Evolutionary conservation across 2,113 vertebrate genomes (phyloP).

Genomic region (Sceloporus tristichus): DNA sequence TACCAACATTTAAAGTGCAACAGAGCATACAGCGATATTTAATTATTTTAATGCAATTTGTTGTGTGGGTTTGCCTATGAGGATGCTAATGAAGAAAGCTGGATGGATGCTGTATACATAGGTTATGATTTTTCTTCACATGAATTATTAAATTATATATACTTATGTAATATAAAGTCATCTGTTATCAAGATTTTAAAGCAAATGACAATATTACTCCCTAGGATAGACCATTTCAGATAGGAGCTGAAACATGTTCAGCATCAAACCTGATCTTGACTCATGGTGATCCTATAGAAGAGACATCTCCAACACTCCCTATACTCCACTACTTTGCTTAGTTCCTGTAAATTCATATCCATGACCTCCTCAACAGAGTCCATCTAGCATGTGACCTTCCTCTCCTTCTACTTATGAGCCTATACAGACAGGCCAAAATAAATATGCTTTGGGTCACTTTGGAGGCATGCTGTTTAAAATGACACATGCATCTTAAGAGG

Average conservation of each 20-base stretch:
- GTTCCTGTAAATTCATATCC: no score
- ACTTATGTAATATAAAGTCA: background rate
- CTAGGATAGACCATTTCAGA: background rate
- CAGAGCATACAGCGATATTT: background rate
- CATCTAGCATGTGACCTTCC: no score
- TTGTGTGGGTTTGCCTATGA: background rate
- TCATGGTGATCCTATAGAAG: no score
- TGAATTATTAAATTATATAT: background rate
- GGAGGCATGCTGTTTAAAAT: no score
- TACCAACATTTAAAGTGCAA: conserved; percentile 27
- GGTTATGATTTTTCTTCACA: background rate
- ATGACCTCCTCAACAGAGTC: no score
- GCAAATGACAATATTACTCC: background rate
- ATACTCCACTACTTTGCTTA: no score
- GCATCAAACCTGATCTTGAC: background rate
- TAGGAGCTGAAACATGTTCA: background rate
- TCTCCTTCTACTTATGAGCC: no score
- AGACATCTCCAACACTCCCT: no score
- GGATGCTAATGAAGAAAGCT: conserved; percentile 1
- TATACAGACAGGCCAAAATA: no score
- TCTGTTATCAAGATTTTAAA: background rate
- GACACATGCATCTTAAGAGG: no score
- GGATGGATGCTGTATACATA: background rate
- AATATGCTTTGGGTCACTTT: no score
- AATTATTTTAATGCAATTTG: conserved; percentile 34